Evolutionary conservation across 2,888 invertebrate genomes (phyloP).

Genomic region (Synanthedon formicaeformis): DNA sequence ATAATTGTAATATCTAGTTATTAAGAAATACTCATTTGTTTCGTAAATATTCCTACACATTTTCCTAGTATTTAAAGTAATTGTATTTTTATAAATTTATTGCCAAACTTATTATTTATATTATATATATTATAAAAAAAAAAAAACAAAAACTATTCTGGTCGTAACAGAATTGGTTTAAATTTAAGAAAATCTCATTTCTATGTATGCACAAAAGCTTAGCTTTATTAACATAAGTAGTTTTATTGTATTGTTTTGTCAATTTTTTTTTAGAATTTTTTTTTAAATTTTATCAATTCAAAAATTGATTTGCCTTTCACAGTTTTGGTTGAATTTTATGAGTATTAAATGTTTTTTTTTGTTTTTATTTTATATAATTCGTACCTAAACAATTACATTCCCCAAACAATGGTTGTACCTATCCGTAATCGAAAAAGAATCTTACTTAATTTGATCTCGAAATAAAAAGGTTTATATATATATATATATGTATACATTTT

Average conservation of each 20-base stretch:
- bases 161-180: background rate
- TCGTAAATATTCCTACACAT: background rate
- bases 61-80: background rate
- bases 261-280: too few species aligned
- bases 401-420: too few species aligned
- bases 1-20: background rate
- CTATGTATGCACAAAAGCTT: background rate
- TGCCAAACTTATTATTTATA: background rate
- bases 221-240: background rate
- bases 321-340: too few species aligned
- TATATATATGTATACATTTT: background rate
- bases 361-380: too few species aligned
- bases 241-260: too few species aligned
- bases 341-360: too few species aligned
- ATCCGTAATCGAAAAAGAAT: too few species aligned
- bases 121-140: background rate
- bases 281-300: too few species aligned
- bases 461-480: background rate
- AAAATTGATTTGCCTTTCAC: too few species aligned
- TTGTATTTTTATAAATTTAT: background rate
- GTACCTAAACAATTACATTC: too few species aligned
- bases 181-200: background rate
- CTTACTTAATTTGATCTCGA: background rate
- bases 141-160: too few species aligned
- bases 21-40: slow-evolving; percentile 1